phyloP scores from a whole-genome alignment of 2,797 vertebrate genomes.

The Platyrinchus mystaceus region DNA sequence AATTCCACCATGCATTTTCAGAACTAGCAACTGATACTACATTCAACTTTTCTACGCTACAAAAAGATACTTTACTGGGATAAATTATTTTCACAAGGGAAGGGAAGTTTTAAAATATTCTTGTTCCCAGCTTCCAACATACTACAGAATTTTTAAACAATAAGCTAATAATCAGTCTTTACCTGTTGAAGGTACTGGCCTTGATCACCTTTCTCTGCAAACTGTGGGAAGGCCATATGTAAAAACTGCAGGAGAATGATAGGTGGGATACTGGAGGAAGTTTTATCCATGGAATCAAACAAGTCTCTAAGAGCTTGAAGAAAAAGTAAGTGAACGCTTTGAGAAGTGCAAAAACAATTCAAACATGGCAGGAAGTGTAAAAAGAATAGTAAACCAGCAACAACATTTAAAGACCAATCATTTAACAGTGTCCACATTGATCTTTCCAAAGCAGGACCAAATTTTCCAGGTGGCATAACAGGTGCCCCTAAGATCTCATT shows the following conservation, averaged over 20 bases:
- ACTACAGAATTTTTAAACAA: background rate
- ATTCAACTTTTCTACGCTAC: background rate
- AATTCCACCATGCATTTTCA: background rate
- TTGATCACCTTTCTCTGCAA: conserved; percentile 98
- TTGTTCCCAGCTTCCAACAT: background rate
- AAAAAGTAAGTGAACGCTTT: conserved; percentile 71
- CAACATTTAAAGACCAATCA: background rate
- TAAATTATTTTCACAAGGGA: background rate
- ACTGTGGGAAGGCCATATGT: conserved; percentile 99
- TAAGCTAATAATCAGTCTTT: background rate
- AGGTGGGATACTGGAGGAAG: conserved; percentile 96
- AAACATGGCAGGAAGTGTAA: conserved; percentile 4
- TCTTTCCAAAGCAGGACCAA: background rate
- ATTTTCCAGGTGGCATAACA: background rate
- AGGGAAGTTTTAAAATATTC: background rate
- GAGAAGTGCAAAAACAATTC: conserved; percentile 41
- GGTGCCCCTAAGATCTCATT: background rate
- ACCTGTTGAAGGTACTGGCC: conserved; percentile 99
- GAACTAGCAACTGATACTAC: background rate
- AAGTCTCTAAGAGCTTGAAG: conserved; percentile 93
- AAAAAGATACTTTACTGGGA: background rate
- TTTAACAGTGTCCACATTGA: background rate
- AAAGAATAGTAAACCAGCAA: background rate
- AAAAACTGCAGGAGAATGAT: conserved; percentile 98
- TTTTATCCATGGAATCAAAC: conserved; percentile 99